Conservation (phyloP, 2,888 invertebrate species). For the Dynastes hyllus region DNA sequence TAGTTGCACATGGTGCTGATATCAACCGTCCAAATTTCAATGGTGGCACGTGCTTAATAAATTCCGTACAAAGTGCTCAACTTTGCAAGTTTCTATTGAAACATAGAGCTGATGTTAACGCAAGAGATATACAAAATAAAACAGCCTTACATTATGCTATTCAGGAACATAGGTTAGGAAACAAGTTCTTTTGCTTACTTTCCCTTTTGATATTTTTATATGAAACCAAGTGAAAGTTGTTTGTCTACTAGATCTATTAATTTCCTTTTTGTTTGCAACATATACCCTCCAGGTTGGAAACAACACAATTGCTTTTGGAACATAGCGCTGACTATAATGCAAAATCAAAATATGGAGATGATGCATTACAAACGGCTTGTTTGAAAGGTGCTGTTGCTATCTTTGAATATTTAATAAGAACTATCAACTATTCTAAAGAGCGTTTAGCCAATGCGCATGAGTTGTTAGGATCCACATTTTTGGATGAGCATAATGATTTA, state of each 20-base stretch:
- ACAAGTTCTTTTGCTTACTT: conserved; percentile 4
- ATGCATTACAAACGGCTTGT: conserved; percentile 91
- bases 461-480: conserved; percentile 89
- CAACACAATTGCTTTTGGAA: conserved; percentile 85
- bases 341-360: conserved; percentile 87
- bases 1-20: conserved; percentile 87
- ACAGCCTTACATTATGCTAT: conserved; percentile 96
- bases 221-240: conserved; percentile 34
- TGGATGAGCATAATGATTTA: conserved; percentile 90
- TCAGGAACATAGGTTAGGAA: conserved; percentile 79
- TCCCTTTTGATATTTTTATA: neutral
- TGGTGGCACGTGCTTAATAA: conserved; percentile 95
- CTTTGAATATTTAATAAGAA: conserved; percentile 80
- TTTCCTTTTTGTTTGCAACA: conserved; percentile 14
- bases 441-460: conserved; percentile 90
- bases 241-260: neutral
- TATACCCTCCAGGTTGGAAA: conserved; percentile 77
- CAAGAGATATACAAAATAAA: conserved; percentile 91
- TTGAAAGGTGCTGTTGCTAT: conserved; percentile 84
- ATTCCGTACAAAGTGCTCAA: conserved; percentile 90
- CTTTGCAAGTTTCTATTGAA: conserved; percentile 86
- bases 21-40: conserved; percentile 89
- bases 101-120: conserved; percentile 89
- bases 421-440: conserved; percentile 77
- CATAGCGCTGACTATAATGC: conserved; percentile 87